phyloP scores from a whole-genome alignment of 1,140 invertebrate species.

The Antheraea pernyi region DNA sequence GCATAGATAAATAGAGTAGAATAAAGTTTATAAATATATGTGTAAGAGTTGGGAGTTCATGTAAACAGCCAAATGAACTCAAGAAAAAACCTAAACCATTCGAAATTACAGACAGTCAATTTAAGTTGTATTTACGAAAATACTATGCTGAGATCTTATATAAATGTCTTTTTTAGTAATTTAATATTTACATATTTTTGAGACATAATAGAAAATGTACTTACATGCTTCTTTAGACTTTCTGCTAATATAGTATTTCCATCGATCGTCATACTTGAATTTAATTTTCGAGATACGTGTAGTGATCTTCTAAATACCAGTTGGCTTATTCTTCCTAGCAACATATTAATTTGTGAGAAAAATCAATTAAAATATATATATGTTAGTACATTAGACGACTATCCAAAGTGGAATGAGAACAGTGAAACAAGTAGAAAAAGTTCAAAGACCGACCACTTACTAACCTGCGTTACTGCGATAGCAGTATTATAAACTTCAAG shows the following conservation, averaged over 20 bases:
- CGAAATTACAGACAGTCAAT: too few species aligned
- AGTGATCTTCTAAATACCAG: constrained; percentile 50
- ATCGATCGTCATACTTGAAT: constrained; percentile 78
- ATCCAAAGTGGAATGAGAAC: not conserved
- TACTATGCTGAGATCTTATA: too few species aligned
- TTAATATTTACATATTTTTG: too few species aligned
- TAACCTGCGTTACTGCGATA: not conserved
- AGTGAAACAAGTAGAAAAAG: not conserved
- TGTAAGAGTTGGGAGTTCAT: too few species aligned
- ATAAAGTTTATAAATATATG: too few species aligned
- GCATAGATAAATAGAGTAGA: too few species aligned
- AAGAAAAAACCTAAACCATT: too few species aligned
- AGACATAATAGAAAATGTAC: constrained; percentile 16
- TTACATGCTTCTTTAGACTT: constrained; percentile 88
- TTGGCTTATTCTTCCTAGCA: constrained; percentile 48
- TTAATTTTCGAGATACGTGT: constrained; percentile 55
- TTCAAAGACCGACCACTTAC: not conserved
- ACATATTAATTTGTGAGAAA: constrained; percentile 35
- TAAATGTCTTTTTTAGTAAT: not conserved
- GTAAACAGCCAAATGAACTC: too few species aligned
- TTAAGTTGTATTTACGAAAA: too few species aligned
- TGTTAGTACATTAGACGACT: constrained; percentile 10
- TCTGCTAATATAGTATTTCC: constrained; percentile 88
- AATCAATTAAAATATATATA: constrained; percentile 8
- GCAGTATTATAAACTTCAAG: not conserved